These are phyloP conservation scores for Pluvianellus socialis DNA, from an alignment of 2,113 vertebrate genomes.

Conservation along the genomic window DNA sequence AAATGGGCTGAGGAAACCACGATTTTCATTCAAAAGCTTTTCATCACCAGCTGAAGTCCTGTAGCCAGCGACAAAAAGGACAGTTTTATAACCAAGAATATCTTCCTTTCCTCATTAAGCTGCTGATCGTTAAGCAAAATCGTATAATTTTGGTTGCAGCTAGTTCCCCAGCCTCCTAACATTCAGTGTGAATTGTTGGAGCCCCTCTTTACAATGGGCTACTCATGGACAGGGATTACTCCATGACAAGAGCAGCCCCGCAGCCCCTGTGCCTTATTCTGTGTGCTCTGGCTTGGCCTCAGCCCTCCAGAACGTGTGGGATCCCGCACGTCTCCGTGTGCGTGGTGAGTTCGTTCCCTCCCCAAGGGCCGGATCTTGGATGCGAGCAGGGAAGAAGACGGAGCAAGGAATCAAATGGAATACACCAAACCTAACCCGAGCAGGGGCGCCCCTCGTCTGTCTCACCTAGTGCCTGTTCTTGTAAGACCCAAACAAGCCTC, in stretches of 20 bases:
- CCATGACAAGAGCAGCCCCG: not conserved
- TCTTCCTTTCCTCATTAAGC: not conserved
- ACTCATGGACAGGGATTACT: not conserved
- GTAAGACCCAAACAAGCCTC: not conserved
- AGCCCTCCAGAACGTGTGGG: not conserved
- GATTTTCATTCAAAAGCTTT: not conserved
- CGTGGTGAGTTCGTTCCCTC: not conserved
- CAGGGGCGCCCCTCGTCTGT: not conserved
- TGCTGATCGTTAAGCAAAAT: not conserved
- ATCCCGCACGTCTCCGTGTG: not conserved
- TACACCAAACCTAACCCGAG: not conserved
- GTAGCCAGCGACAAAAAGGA: not conserved
- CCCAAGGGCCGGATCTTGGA: not conserved
- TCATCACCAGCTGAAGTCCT: not conserved
- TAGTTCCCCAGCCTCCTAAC: not conserved
- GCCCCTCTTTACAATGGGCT: not conserved
- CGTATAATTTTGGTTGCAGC: not conserved
- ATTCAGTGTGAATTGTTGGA: not conserved
- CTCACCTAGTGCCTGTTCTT: not conserved
- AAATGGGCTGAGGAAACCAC: not conserved
- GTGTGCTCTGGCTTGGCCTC: not conserved
- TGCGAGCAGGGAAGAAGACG: not conserved
- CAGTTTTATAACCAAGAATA: not conserved
- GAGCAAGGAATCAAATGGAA: not conserved
- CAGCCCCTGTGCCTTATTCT: not conserved